Base-by-base conservation (phyloP, 2,113 vertebrate genomes). In the Poeciliopsis turrubarensis region DNA sequence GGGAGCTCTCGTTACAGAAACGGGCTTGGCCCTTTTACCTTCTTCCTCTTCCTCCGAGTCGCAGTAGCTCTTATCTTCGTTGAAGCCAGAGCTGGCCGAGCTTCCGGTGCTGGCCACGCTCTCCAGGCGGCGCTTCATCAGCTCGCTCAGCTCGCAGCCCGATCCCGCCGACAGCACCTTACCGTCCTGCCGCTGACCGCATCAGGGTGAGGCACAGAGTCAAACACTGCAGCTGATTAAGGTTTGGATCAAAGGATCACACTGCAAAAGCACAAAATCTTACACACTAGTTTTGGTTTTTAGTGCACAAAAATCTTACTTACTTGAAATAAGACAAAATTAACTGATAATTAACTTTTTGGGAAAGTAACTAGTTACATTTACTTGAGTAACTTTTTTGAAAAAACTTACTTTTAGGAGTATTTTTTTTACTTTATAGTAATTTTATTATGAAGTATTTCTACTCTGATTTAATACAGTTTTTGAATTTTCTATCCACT, bases 31-130 rank as follows among this genome's bases (percentile, higher is more conserved):
- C 77, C 82, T n/a, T 41, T 91, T 96, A 97, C 97, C 96, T 95
- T 98, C 97, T 92, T 98, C 97, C 80, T 97, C 97, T 85, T 97
- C 97, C 86, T 98, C 97, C 1, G 96, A 96, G 86, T 98, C 97
- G 0, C 96, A 97, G 92, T 97, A 98, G 86, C 96, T 98, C 94
- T 98, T 98, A 89, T 98, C 97, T 94, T 98, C 97, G 83, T 97
- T 95, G 77, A 98, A 98, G 67, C 97, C 97, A 1, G 97, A 98
- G 90, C 96, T 97, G 63, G 96, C 96, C 0, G 97, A 98, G 85
- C 97, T 98, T 82, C 96, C 96, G 0, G 96, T 98, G 91, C 97
- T 98, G 72, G 97, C 97, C 77, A 98, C 96, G 0, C 97, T 98
- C 94, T 98, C 96, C 8, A 98, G 92, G 44, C 96, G 94, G 27